Percentiles rank a stretch among this genome's conserved stretches.
phyloP scores from a whole-genome alignment of 2,888 invertebrate species.

The Graphium colonna region DNA sequence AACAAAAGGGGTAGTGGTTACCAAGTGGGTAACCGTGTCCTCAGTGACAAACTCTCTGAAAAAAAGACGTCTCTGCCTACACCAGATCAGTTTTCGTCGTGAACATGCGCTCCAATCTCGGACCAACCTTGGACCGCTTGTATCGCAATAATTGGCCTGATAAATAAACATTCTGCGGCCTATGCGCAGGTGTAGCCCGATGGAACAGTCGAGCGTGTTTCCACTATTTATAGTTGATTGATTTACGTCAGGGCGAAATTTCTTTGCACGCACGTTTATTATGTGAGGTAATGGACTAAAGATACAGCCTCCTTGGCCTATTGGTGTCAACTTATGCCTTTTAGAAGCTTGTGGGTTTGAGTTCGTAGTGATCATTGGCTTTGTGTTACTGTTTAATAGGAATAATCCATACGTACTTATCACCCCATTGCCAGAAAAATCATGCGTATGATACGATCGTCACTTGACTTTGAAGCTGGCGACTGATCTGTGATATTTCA shows the following conservation, averaged over 20 bases:
- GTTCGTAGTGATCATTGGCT: not conserved
- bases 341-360: not conserved
- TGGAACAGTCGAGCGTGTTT: not conserved
- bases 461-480: no score
- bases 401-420: no score
- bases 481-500: no score
- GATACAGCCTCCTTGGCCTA: no score
- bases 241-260: constrained; percentile 18
- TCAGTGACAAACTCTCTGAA: no score
- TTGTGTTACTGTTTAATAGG: not conserved
- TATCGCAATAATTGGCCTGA: constrained; percentile 20
- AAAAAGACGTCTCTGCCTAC: no score
- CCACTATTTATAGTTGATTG: constrained; percentile 8
- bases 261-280: not conserved
- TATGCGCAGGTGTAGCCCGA: constrained; percentile 20
- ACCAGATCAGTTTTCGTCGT: not conserved
- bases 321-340: not conserved
- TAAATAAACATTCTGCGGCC: constrained; percentile 18
- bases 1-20: no score
- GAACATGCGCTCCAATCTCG: constrained; percentile 1
- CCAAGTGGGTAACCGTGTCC: no score
- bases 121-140: constrained; percentile 8
- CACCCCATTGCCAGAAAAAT: no score
- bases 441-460: no score
- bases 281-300: not conserved